A percentile compares a stretch with the other conserved stretches of the same genome.
Conservation (phyloP, 2,113 vertebrate species). For the Apistogramma diplotaenia region DNA sequence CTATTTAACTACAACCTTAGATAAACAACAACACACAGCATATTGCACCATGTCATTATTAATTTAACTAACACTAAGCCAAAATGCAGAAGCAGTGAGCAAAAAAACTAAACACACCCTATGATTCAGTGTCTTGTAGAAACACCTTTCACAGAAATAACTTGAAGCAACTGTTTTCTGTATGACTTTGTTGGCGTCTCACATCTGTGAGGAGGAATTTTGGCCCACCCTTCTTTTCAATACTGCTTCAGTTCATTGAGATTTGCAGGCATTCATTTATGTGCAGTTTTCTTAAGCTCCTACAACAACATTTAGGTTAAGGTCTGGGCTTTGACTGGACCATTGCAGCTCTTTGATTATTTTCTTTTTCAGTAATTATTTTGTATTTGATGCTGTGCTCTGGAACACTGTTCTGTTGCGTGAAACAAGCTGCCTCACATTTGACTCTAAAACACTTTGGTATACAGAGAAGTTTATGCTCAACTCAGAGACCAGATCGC, state of each 20-base stretch:
- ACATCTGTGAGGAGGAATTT: neutral
- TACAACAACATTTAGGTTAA: neutral
- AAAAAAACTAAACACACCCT: neutral
- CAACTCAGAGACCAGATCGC: no score
- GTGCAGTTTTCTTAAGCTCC: neutral
- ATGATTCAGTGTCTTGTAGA: neutral
- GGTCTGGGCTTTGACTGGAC: neutral
- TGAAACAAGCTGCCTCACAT: no score
- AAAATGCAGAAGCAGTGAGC: neutral
- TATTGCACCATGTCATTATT: neutral
- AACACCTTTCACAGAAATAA: neutral
- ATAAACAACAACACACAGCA: neutral
- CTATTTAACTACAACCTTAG: neutral
- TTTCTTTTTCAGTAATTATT: no score
- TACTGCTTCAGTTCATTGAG: neutral
- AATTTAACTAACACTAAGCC: neutral
- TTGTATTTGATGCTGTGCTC: no score
- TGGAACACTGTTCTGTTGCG: no score
- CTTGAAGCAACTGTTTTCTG: neutral
- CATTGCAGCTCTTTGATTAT: no score
- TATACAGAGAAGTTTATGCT: no score
- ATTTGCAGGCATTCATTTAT: neutral
- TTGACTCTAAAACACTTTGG: no score
- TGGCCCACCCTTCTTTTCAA: neutral
- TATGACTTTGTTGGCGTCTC: neutral